Percentiles rank a stretch among this genome's conserved stretches.
phyloP scores from a whole-genome alignment of 2,113 vertebrate species.

The Corydoras maculifer region DNA sequence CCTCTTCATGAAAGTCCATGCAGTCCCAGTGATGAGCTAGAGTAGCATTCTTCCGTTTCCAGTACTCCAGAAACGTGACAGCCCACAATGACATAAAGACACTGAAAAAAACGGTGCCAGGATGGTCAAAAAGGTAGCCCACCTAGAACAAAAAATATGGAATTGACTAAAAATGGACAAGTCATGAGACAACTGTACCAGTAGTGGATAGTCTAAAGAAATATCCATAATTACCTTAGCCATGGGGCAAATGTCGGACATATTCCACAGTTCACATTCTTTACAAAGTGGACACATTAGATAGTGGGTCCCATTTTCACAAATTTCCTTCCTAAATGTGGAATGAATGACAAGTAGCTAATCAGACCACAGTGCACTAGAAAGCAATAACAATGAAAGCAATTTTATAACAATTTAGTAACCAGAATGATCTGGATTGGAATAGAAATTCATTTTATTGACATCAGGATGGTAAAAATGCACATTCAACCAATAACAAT shows the following conservation, averaged over 20 bases:
- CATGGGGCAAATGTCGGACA: constrained; percentile 75
- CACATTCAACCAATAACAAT: too few species aligned
- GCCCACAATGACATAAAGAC: constrained; percentile 79
- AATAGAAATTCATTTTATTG: background rate
- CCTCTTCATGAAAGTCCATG: constrained; percentile 73
- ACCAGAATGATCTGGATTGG: background rate
- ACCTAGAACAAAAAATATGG: constrained; percentile 47
- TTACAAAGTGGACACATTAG: constrained; percentile 72
- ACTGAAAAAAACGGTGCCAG: constrained; percentile 71
- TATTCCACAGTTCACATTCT: constrained; percentile 67
- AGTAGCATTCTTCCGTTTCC: constrained; percentile 71
- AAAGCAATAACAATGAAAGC: background rate
- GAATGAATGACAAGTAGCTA: constrained; percentile 1
- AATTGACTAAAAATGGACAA: background rate
- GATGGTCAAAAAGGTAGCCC: constrained; percentile 73
- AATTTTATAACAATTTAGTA: background rate
- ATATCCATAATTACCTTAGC: constrained; percentile 61
- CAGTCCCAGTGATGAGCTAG: constrained; percentile 75
- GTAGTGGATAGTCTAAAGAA: background rate
- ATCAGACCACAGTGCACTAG: constrained; percentile 6
- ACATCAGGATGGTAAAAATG: too few species aligned
- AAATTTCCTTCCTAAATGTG: constrained; percentile 67
- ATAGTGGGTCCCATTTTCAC: constrained; percentile 57
- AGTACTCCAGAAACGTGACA: constrained; percentile 71
- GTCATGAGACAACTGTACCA: background rate